Percentiles rank a stretch among this genome's conserved stretches.
phyloP scores from a whole-genome alignment of 2,888 invertebrate genomes.

The Ephialtes manifestator region DNA sequence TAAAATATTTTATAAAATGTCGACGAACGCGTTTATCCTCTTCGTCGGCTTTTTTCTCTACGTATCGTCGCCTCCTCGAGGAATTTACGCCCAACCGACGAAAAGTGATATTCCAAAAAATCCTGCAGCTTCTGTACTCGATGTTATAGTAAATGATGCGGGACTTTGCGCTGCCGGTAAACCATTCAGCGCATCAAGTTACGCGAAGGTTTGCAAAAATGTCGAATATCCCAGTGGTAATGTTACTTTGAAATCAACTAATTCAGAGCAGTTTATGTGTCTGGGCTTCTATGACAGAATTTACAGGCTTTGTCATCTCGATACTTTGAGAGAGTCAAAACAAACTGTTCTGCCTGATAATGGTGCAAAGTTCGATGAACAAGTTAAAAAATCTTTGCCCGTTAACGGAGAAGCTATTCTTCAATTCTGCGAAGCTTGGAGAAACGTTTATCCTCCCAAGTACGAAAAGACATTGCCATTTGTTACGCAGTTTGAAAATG shows the following conservation, averaged over 20 bases:
- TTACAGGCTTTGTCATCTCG: constrained; percentile 66
- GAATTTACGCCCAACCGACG: background rate
- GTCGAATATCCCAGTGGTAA: background rate
- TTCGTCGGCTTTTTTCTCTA: constrained; percentile 5
- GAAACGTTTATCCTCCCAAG: constrained; percentile 14
- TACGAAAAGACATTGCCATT: constrained; percentile 46
- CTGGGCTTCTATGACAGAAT: constrained; percentile 72
- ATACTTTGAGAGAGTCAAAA: background rate
- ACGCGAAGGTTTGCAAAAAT: constrained; percentile 41
- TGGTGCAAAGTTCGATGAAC: constrained; percentile 51
- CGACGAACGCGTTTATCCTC: constrained; percentile 28
- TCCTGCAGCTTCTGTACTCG: constrained; percentile 10
- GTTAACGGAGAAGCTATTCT: background rate
- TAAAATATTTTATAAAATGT: constrained; percentile 45
- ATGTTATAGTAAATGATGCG: constrained; percentile 32
- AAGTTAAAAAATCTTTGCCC: constrained; percentile 44
- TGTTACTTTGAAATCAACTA: background rate
- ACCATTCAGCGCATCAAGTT: constrained; percentile 50
- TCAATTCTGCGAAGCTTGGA: constrained; percentile 64
- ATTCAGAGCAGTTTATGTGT: constrained; percentile 70
- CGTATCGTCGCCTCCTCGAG: background rate
- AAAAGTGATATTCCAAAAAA: background rate
- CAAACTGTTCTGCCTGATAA: background rate
- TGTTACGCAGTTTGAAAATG: constrained; percentile 20
- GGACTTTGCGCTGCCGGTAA: constrained; percentile 29